Percentiles rank a stretch among this genome's conserved stretches.
These are phyloP conservation scores for Tribolium freemani DNA, from an alignment of 2,888 invertebrate species.

Conservation along the genomic window DNA sequence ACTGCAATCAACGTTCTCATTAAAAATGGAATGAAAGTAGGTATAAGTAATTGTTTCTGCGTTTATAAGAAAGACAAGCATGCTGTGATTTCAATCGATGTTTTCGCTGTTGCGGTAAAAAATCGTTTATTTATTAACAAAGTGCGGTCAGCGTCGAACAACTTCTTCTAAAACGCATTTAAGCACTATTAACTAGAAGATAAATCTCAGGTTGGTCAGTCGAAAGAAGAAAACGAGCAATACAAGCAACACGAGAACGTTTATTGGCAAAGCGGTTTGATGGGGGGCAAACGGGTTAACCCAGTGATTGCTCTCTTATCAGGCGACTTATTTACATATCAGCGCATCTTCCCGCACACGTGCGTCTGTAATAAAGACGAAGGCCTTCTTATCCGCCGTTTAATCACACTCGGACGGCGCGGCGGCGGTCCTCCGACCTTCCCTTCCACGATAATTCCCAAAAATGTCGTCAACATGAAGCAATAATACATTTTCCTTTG, in stretches of 20 bases:
- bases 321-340: constrained; percentile 50
- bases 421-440: constrained; percentile 30
- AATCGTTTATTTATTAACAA: constrained; percentile 25
- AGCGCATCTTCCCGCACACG: constrained; percentile 50
- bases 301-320: constrained; percentile 43
- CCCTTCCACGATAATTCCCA: constrained; percentile 1
- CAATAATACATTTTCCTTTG: constrained; percentile 3
- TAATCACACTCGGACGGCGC: constrained; percentile 43
- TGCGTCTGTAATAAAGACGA: constrained; percentile 50
- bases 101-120: neutral
- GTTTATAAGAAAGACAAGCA: neutral
- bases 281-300: constrained; percentile 35
- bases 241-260: constrained; percentile 18
- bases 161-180: constrained; percentile 50
- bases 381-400: constrained; percentile 45
- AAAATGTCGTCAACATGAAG: constrained; percentile 5
- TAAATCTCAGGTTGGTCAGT: constrained; percentile 46
- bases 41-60: neutral
- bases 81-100: neutral
- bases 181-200: constrained; percentile 49
- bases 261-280: constrained; percentile 26
- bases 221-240: constrained; percentile 38
- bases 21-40: neutral
- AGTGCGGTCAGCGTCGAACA: constrained; percentile 36
- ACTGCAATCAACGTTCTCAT: neutral